Conservation (phyloP, 1,140 invertebrate genomes). For the Grapholita molesta region DNA sequence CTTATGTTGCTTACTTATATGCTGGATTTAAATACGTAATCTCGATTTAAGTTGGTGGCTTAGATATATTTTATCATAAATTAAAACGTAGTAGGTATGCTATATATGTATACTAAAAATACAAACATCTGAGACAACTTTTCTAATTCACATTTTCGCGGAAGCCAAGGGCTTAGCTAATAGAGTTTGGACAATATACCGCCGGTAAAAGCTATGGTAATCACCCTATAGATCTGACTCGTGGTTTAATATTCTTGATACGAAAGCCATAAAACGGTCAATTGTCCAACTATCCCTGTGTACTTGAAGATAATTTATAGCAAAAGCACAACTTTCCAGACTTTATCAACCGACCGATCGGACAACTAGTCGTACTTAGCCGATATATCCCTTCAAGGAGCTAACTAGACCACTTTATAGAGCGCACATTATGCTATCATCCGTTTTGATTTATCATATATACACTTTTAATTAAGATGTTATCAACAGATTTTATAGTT, state of each 20-base stretch:
- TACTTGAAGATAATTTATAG: slow-evolving; percentile 16
- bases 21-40: too few relatives aligned
- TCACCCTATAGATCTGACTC: neutral
- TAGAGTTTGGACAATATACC: neutral
- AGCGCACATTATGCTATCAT: neutral
- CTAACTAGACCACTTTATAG: neutral
- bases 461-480: neutral
- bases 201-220: neutral
- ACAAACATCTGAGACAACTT: too few relatives aligned
- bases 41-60: too few relatives aligned
- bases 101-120: too few relatives aligned
- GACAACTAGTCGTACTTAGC: slow-evolving; percentile 13
- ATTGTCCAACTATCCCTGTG: slow-evolving; percentile 17
- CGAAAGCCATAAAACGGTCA: slow-evolving; percentile 5
- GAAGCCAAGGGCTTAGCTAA: neutral
- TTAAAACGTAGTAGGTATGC: too few relatives aligned
- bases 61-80: too few relatives aligned
- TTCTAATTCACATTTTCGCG: too few relatives aligned
- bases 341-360: slow-evolving; percentile 8
- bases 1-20: too few relatives aligned
- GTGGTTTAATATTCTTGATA: slow-evolving; percentile 5
- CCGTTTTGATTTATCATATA: neutral
- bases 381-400: slow-evolving; percentile 13
- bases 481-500: neutral
- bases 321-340: slow-evolving; percentile 11